Evolutionary conservation across 2,888 invertebrate species (phyloP).

Genomic region (Girardia tigrina): DNA sequence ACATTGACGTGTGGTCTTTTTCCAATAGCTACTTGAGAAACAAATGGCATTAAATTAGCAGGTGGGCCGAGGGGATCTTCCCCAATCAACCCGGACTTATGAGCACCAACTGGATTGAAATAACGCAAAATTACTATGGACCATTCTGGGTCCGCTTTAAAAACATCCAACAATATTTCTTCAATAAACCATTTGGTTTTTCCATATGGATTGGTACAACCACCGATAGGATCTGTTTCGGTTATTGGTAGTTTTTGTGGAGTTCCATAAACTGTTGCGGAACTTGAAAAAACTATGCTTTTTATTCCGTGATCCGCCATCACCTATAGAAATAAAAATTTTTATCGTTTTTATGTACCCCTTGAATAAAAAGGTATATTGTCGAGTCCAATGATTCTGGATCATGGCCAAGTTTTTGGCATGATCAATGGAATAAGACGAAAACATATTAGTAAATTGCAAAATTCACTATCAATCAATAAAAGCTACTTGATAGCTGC

Average conservation of each 20-base stretch:
- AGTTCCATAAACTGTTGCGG: conserved; percentile 83
- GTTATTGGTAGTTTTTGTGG: conserved; percentile 74
- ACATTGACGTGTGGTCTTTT: conserved; percentile 68
- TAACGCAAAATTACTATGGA: conserved; percentile 58
- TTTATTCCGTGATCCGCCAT: conserved; percentile 69
- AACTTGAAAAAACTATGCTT: conserved; percentile 73
- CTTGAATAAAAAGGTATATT: too few relatives aligned
- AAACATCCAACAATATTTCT: conserved; percentile 60
- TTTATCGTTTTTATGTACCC: too few relatives aligned
- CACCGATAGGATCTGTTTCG: conserved; percentile 70
- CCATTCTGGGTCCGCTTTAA: conserved; percentile 31
- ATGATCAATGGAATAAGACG: too few relatives aligned
- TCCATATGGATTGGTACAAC: conserved; percentile 82
- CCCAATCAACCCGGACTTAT: conserved; percentile 76
- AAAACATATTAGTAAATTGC: too few relatives aligned
- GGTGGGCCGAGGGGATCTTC: conserved; percentile 87
- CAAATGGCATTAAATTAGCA: conserved; percentile 82
- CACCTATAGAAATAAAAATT: too few relatives aligned
- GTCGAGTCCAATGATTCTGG: too few relatives aligned
- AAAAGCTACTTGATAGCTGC: too few relatives aligned
- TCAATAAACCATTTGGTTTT: conserved; percentile 88
- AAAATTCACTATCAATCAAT: too few relatives aligned
- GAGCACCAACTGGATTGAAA: conserved; percentile 90
- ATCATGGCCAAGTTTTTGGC: too few relatives aligned
- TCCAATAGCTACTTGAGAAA: conserved; percentile 66